Conservation (phyloP, 2,113 vertebrate species). For the Passer domesticus region DNA sequence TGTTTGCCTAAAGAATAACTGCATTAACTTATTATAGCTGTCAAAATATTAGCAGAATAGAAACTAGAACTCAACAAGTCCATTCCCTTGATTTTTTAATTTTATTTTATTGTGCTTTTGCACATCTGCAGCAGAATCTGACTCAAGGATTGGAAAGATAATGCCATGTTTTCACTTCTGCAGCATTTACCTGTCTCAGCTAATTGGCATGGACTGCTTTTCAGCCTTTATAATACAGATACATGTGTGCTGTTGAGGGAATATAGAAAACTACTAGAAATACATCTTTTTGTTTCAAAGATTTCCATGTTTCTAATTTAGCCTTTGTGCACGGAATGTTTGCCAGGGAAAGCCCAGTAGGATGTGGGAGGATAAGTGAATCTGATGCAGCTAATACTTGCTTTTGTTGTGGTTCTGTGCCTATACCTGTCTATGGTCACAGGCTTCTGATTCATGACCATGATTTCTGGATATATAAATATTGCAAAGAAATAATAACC, state of each 20-base stretch:
- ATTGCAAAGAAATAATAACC: not conserved
- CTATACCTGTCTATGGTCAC: not conserved
- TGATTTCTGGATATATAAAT: not conserved
- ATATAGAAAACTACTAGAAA: not conserved
- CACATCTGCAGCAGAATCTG: not conserved
- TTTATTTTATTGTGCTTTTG: conserved; percentile 5
- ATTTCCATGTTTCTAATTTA: not conserved
- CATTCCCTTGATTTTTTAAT: not conserved
- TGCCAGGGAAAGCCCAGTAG: not conserved
- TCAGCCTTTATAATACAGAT: not conserved
- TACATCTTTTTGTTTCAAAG: not conserved
- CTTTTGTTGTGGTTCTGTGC: not conserved
- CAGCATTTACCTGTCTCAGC: not conserved
- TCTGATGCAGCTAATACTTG: not conserved
- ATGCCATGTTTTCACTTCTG: not conserved
- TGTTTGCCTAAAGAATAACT: not conserved
- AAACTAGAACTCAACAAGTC: not conserved
- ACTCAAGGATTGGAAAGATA: not conserved
- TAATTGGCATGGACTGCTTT: not conserved
- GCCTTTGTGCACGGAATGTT: not conserved
- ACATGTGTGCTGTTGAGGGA: not conserved
- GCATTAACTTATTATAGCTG: not conserved
- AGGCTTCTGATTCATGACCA: not conserved
- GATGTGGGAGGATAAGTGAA: not conserved
- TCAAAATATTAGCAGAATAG: conserved; percentile 1